A percentile compares a stretch with the other conserved stretches of the same genome.
Conservation (phyloP, 2,113 vertebrate genomes). For the Ctenomys sociabilis region DNA sequence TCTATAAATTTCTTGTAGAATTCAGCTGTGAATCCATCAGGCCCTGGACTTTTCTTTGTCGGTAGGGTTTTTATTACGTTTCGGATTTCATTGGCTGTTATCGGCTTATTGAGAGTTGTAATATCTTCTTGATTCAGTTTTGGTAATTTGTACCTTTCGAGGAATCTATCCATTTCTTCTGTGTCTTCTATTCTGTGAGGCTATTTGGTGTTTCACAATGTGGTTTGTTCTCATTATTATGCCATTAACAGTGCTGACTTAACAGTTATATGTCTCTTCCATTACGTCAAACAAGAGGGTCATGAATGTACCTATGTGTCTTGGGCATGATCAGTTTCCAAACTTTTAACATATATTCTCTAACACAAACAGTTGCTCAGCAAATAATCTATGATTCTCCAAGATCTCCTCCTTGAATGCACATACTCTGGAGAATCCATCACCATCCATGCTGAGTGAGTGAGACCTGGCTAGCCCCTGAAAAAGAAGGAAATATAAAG, state of each 20-base stretch:
- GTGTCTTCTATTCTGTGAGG: too few species aligned
- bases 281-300: background rate
- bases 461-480: background rate
- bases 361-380: background rate
- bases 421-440: background rate
- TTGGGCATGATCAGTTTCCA: background rate
- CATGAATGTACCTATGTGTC: background rate
- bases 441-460: background rate
- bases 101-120: too few species aligned
- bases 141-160: too few species aligned
- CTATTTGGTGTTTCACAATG: background rate
- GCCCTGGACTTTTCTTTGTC: too few species aligned
- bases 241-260: background rate
- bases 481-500: background rate
- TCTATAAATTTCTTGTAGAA: too few species aligned
- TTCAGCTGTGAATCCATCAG: too few species aligned
- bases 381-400: background rate
- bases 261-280: background rate
- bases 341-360: background rate
- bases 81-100: too few species aligned
- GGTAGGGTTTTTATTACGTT: too few species aligned
- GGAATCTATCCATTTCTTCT: too few species aligned
- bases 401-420: background rate
- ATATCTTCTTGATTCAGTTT: too few species aligned
- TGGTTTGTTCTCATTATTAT: background rate